Percentiles rank a stretch among this genome's conserved stretches.
phyloP scores from a whole-genome alignment of 2,113 vertebrate species.

The Pterocles burchelli region DNA sequence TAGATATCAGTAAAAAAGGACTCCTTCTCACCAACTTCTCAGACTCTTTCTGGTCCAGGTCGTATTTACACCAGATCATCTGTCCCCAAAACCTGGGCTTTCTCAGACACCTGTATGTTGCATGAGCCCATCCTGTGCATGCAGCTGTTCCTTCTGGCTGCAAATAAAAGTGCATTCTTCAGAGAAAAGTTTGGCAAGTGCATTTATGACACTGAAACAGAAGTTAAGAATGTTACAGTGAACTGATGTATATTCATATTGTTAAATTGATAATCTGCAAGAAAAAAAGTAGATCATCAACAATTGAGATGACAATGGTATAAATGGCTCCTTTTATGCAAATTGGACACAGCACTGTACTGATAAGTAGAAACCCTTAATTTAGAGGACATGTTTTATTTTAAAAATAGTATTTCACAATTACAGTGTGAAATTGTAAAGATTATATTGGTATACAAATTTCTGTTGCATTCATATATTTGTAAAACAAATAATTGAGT shows the following conservation, averaged over 20 bases:
- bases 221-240: not conserved
- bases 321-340: not conserved
- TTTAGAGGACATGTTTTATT: not conserved
- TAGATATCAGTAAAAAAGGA: not conserved
- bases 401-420: not conserved
- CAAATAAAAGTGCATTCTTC: not conserved
- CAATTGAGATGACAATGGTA: not conserved
- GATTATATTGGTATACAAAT: not conserved
- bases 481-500: not conserved
- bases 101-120: not conserved
- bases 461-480: not conserved
- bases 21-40: not conserved
- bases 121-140: not conserved
- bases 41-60: not conserved
- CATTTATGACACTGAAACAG: not conserved
- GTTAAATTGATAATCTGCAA: not conserved
- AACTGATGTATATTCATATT: not conserved
- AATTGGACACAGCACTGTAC: not conserved
- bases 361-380: not conserved
- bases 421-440: conserved; percentile 7
- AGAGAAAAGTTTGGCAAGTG: not conserved
- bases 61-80: not conserved
- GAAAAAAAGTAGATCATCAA: not conserved
- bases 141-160: not conserved
- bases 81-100: not conserved